Evolutionary conservation across 2,113 vertebrate species (phyloP), one percentile per base, ranked within the genome.

Genomic region (Eretmochelys imbricata): DNA sequence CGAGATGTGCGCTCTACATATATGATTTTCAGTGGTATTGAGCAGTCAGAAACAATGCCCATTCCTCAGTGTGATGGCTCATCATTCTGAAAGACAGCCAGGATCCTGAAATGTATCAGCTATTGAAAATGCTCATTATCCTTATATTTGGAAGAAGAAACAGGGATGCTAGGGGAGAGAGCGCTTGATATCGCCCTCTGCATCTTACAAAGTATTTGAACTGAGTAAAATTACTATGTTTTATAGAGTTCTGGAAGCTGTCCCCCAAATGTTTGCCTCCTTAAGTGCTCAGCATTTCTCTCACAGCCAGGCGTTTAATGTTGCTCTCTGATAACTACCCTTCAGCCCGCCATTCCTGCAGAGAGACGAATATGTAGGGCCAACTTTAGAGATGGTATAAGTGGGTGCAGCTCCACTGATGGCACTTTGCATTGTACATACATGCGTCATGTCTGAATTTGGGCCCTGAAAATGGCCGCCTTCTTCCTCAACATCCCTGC

Each of bases 101-200:
- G 19, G n/a, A 82, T 8, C 8, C 4, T 48, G 31, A 93, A 94
- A 80, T 9, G 48, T 29, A 31, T 82, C 1, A 3, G 12, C 8
- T 82, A 5, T 35, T 25, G 1, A 87, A 91, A 90, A 59, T 0
- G 0, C 42, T 65, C 22, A 3, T 19, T 53, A 38, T 27, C 35
- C 20, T 49, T 22, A 49, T 25, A 50, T 31, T 72, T 72, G n/a
- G 65, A 72, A 38, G 19, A 38, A 38, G 65, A 10, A 72, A 9
- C 65, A 72, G 35, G 19, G 19, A 38, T 72, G 17, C 65, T 35
- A 72, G 65, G 19, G 65, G 8, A 22, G n/a, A 38, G 65, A 72
- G n/a, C 5, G n/a, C 65, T 72, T 38, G n/a, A 38, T 38, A 38
- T 38, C 19, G 9, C n/a, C 35, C 65, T 38, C n/a, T 22, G n/a